These are phyloP conservation scores for Notarius quadriscutis DNA, from an alignment of 2,113 vertebrate genomes.

Conservation along the genomic window DNA sequence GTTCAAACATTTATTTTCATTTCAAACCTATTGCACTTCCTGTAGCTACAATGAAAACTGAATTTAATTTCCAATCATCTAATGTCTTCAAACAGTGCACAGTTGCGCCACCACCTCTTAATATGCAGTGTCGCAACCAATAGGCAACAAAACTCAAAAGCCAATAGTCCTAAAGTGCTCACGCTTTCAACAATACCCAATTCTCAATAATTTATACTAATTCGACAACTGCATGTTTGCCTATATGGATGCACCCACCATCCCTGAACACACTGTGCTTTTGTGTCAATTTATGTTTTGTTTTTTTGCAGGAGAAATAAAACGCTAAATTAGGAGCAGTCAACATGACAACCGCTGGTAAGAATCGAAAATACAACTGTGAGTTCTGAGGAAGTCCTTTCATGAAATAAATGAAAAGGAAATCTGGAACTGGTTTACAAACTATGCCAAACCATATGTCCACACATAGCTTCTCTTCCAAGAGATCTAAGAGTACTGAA, in stretches of 20 bases:
- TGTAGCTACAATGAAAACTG: neutral
- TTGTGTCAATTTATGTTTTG: neutral
- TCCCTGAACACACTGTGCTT: neutral
- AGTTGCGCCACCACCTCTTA: neutral
- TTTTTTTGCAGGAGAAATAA: conserved; percentile 65
- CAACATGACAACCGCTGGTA: conserved; percentile 63
- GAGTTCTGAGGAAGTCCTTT: neutral
- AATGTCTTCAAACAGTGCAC: neutral
- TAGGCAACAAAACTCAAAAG: neutral
- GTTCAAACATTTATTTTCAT: neutral
- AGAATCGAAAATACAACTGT: conserved; percentile 36
- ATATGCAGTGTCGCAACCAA: neutral
- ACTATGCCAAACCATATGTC: neutral
- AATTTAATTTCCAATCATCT: neutral
- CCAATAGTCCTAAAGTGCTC: neutral
- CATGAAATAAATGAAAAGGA: neutral
- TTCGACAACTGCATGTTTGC: neutral
- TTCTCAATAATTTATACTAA: neutral
- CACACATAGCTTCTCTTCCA: conserved; percentile 27
- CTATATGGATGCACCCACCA: neutral
- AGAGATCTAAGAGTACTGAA: conserved; percentile 57
- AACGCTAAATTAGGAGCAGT: conserved; percentile 36
- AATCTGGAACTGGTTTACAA: neutral
- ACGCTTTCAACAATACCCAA: neutral
- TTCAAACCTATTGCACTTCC: neutral